These are phyloP conservation scores for Piprites chloris DNA, from an alignment of 2,113 vertebrate species.

Conservation along the genomic window DNA sequence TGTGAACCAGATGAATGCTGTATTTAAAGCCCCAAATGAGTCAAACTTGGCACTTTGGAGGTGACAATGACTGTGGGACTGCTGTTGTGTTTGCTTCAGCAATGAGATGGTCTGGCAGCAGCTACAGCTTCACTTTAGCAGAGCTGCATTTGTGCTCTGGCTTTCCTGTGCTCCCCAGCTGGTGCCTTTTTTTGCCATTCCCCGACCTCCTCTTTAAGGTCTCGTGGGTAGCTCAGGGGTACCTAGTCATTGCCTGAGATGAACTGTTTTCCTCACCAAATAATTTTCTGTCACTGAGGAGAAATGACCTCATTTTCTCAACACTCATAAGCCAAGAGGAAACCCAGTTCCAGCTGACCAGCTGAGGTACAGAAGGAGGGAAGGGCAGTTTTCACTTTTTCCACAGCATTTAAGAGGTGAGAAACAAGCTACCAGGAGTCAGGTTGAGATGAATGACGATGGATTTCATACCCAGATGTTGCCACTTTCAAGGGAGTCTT, in stretches of 20 bases:
- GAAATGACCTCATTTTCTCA: conserved; percentile 54
- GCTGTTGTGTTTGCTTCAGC: background rate
- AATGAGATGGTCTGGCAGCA: background rate
- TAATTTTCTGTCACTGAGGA: conserved; percentile 49
- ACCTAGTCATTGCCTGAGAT: background rate
- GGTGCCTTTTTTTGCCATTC: background rate
- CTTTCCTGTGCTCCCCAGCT: background rate
- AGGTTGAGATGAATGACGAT: background rate
- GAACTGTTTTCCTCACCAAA: conserved; percentile 20
- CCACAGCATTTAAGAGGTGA: background rate
- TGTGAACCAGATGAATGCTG: background rate
- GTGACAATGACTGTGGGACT: background rate
- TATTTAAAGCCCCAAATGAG: conserved; percentile 1
- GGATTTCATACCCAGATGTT: background rate
- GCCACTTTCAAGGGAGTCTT: background rate
- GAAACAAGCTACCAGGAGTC: background rate
- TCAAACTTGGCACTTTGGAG: background rate
- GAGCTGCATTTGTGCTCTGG: background rate
- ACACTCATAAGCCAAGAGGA: conserved; percentile 23
- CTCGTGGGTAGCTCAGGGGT: background rate
- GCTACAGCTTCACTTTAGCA: background rate
- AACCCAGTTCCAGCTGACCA: conserved; percentile 43
- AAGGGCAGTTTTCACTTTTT: conserved; percentile 2
- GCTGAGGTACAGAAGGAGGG: conserved; percentile 48
- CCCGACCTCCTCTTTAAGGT: background rate